Evolutionary conservation across 2,113 vertebrate species (phyloP).

Genomic region (Gorsachius goisagi): DNA sequence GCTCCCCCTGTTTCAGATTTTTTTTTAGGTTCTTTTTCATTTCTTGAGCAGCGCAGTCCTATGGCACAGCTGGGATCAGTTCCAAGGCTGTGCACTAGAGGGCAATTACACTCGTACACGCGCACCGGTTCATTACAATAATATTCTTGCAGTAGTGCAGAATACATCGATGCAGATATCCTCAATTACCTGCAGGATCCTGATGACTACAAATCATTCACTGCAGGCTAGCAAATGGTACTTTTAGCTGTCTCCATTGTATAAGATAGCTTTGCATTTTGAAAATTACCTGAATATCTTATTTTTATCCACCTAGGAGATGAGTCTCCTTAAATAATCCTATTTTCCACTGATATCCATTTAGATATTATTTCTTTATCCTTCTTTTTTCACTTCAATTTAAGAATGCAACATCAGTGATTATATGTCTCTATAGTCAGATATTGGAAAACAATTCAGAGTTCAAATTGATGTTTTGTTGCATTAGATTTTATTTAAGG

Average conservation of each 20-base stretch:
- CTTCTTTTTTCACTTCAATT: conserved; percentile 32
- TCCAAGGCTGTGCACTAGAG: conserved; percentile 67
- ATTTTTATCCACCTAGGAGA: conserved; percentile 63
- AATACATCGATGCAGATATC: conserved; percentile 57
- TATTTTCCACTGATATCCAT: conserved; percentile 49
- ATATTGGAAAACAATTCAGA: conserved; percentile 59
- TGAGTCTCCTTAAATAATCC: conserved; percentile 58
- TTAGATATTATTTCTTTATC: conserved; percentile 55
- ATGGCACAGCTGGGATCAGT: conserved; percentile 33
- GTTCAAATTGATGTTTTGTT: conserved; percentile 36
- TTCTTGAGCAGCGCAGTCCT: not conserved
- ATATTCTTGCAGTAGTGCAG: conserved; percentile 30
- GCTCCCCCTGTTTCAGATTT: not conserved
- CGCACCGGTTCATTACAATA: not conserved
- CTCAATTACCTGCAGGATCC: conserved; percentile 68
- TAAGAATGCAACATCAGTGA: conserved; percentile 36
- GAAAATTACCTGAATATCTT: conserved; percentile 70
- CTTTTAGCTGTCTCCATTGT: conserved; percentile 50
- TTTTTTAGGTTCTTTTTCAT: not conserved
- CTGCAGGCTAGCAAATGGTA: conserved; percentile 62
- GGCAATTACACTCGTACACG: conserved; percentile 31
- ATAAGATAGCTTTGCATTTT: conserved; percentile 61
- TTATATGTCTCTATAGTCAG: not conserved
- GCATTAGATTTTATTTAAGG: conserved; percentile 42
- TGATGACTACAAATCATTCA: conserved; percentile 70